These are phyloP conservation scores for Ephestia elutella DNA, from an alignment of 1,140 invertebrate species.

Conservation along the genomic window DNA sequence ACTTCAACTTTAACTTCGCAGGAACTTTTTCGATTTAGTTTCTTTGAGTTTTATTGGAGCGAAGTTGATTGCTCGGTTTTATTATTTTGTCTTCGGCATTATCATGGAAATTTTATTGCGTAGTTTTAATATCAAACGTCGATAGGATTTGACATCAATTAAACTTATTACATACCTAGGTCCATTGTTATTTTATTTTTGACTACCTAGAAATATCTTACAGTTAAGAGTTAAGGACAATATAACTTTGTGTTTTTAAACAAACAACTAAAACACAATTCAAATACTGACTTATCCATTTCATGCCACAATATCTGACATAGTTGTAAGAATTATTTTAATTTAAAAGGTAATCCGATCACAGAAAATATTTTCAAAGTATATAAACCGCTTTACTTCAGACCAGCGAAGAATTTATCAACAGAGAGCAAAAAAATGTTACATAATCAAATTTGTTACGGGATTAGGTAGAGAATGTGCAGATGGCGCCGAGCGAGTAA, in stretches of 20 bases:
- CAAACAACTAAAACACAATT: too few relatives aligned
- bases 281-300: too few relatives aligned
- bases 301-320: too few relatives aligned
- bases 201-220: too few relatives aligned
- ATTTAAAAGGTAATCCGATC: too few relatives aligned
- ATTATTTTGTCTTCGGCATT: constrained; percentile 10
- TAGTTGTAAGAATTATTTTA: too few relatives aligned
- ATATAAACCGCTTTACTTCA: neutral
- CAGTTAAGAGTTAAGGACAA: too few relatives aligned
- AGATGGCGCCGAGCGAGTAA: constrained; percentile 68
- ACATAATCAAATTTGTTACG: constrained; percentile 68
- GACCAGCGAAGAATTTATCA: neutral
- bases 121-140: too few relatives aligned
- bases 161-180: too few relatives aligned
- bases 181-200: too few relatives aligned
- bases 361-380: neutral
- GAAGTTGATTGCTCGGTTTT: constrained; percentile 11
- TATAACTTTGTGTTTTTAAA: too few relatives aligned
- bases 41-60: constrained; percentile 14
- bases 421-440: constrained; percentile 23
- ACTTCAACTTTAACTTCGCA: constrained; percentile 12
- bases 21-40: constrained; percentile 17
- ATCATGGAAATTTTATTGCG: neutral
- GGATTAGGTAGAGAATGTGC: constrained; percentile 64
- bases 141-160: too few relatives aligned